A percentile compares a stretch with the other conserved stretches of the same genome.
phyloP scores from a whole-genome alignment of 2,888 invertebrate genomes.

The Stenolophus ochropezus region DNA sequence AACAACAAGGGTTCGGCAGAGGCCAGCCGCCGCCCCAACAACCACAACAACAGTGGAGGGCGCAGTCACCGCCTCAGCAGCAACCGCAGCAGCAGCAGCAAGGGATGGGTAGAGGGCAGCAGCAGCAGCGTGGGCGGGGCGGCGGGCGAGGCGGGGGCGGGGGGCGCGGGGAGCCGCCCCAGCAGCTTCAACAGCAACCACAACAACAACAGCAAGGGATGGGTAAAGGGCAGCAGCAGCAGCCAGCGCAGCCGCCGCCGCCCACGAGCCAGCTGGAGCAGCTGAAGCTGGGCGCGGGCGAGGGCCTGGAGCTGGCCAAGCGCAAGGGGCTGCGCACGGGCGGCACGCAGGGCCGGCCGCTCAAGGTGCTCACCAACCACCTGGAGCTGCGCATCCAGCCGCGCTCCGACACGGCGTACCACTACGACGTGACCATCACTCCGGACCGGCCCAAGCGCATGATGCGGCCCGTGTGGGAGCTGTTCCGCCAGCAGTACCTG shows the following conservation, averaged over 20 bases:
- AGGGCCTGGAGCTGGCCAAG: conserved; percentile 64
- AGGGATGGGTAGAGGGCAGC: neutral
- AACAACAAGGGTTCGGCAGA: neutral
- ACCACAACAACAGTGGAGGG: conserved; percentile 1
- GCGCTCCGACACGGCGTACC: conserved; percentile 75
- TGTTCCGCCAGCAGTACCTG: conserved; percentile 69
- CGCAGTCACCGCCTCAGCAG: conserved; percentile 55
- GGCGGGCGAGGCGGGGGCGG: neutral
- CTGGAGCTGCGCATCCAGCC: conserved; percentile 75
- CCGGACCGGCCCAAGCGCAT: conserved; percentile 83
- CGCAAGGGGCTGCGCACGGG: conserved; percentile 63
- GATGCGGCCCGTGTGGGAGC: conserved; percentile 71
- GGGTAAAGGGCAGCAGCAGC: conserved; percentile 32
- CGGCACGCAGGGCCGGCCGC: conserved; percentile 72
- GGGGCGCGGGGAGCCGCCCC: conserved; percentile 64
- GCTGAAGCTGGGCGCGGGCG: conserved; percentile 32
- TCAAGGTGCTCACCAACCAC: conserved; percentile 80
- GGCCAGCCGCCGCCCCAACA: neutral
- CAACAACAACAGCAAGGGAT: conserved; percentile 13
- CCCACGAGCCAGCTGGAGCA: neutral
- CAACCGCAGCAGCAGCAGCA: conserved; percentile 10
- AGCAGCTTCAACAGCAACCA: conserved; percentile 57
- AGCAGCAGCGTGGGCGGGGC: no score
- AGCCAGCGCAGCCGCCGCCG: neutral
- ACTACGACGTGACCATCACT: conserved; percentile 87